Conservation (phyloP, 2,888 invertebrate genomes). For the Drosophila diplacantha region DNA sequence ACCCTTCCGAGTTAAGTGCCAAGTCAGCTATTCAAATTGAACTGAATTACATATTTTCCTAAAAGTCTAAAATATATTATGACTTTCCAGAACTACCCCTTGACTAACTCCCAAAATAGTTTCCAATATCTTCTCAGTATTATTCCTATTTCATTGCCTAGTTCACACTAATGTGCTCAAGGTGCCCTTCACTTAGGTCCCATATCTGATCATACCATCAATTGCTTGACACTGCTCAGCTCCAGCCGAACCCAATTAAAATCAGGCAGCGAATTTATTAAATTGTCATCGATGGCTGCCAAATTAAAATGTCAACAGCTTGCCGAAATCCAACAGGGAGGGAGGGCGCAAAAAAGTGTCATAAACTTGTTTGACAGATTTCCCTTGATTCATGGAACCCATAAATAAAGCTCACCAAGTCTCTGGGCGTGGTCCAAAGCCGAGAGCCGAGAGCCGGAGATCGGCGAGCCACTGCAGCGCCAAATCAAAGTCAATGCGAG, state of each 20-base stretch:
- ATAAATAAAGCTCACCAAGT: slow-evolving; percentile 59
- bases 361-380: slow-evolving; percentile 69
- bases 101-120: slow-evolving; percentile 5
- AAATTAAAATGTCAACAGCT: slow-evolving; percentile 70
- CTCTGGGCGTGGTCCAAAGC: slow-evolving; percentile 56
- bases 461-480: slow-evolving; percentile 24
- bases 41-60: not conserved
- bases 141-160: slow-evolving; percentile 20
- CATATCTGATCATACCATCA: slow-evolving; percentile 39
- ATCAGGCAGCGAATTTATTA: slow-evolving; percentile 57
- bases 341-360: slow-evolving; percentile 53
- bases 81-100: slow-evolving; percentile 5
- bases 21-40: not conserved
- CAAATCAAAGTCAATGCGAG: slow-evolving; percentile 57
- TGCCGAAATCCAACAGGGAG: slow-evolving; percentile 29
- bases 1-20: not conserved
- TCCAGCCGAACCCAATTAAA: slow-evolving; percentile 54
- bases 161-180: slow-evolving; percentile 40
- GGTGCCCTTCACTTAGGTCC: slow-evolving; percentile 45
- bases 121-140: not conserved
- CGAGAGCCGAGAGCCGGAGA: slow-evolving; percentile 27
- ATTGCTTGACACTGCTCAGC: slow-evolving; percentile 53
- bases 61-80: not conserved
- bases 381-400: slow-evolving; percentile 63
- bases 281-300: slow-evolving; percentile 68